Evolutionary conservation across 2,888 invertebrate species (phyloP).

Genomic region (Diaprepes abbreviatus): DNA sequence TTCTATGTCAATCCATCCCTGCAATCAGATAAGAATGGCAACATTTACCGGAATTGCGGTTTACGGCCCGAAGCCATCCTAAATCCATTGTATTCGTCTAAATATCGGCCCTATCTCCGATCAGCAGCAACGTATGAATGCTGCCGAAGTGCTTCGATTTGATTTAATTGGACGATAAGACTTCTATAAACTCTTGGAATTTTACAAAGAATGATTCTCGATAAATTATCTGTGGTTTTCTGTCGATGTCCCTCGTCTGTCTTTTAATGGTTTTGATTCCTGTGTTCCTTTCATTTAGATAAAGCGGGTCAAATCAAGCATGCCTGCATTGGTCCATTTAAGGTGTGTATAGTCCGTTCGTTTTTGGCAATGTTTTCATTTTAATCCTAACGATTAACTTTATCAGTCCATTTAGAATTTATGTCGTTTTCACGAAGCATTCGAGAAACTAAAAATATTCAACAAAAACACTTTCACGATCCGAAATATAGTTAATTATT

Average conservation of each 20-base stretch:
- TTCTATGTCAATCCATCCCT: slow-evolving; percentile 9
- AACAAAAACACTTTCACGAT: too few species aligned
- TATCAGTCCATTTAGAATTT: too few species aligned
- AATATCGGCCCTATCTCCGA: slow-evolving; percentile 58
- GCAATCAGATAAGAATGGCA: slow-evolving; percentile 7
- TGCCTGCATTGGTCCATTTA: too few species aligned
- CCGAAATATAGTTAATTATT: too few species aligned
- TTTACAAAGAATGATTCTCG: slow-evolving; percentile 17
- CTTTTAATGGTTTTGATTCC: slow-evolving; percentile 13
- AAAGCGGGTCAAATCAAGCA: too few species aligned
- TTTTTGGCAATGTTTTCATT: too few species aligned
- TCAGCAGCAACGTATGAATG: slow-evolving; percentile 62
- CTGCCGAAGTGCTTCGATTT: slow-evolving; percentile 63
- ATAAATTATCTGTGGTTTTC: slow-evolving; percentile 20
- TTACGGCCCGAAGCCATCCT: slow-evolving; percentile 10
- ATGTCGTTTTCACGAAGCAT: too few species aligned
- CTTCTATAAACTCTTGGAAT: slow-evolving; percentile 55
- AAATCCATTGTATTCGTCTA: slow-evolving; percentile 59
- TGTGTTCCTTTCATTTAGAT: neutral
- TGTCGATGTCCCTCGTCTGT: slow-evolving; percentile 6
- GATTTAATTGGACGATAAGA: slow-evolving; percentile 65
- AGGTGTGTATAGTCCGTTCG: too few species aligned
- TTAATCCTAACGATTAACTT: too few species aligned
- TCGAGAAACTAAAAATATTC: too few species aligned
- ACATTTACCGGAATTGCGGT: slow-evolving; percentile 20